phyloP scores from a whole-genome alignment of 2,797 vertebrate genomes.

The Smutsia temminckii region DNA sequence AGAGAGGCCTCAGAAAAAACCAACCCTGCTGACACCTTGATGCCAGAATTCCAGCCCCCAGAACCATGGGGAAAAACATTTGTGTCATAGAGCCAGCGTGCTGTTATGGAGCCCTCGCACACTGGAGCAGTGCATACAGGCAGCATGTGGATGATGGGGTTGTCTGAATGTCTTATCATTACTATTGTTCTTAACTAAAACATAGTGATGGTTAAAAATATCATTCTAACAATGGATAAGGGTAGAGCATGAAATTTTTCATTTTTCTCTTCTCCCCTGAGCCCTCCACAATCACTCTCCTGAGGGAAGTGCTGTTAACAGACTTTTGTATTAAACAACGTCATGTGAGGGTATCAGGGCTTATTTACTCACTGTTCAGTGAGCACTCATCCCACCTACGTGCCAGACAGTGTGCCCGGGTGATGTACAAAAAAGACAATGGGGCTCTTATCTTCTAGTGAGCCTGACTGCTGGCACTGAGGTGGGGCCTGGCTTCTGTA shows the following conservation, averaged over 20 bases:
- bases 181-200: neutral
- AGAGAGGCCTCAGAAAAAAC: neutral
- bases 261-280: neutral
- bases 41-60: neutral
- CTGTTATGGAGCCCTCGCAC: neutral
- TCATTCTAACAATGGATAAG: neutral
- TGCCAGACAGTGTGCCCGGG: neutral
- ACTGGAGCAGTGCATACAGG: neutral
- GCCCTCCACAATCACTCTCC: neutral
- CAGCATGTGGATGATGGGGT: neutral
- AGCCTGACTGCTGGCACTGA: neutral
- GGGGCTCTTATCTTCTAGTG: neutral
- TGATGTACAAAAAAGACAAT: neutral
- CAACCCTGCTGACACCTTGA: too few relatives aligned
- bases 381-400: neutral
- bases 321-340: neutral
- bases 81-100: neutral
- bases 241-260: neutral
- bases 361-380: neutral
- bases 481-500: neutral
- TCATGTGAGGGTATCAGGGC: neutral
- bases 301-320: neutral
- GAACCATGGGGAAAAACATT: neutral
- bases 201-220: neutral
- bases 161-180: neutral